phyloP scores from a whole-genome alignment of 2,888 invertebrate species.

The Schrankia costaestrigalis region DNA sequence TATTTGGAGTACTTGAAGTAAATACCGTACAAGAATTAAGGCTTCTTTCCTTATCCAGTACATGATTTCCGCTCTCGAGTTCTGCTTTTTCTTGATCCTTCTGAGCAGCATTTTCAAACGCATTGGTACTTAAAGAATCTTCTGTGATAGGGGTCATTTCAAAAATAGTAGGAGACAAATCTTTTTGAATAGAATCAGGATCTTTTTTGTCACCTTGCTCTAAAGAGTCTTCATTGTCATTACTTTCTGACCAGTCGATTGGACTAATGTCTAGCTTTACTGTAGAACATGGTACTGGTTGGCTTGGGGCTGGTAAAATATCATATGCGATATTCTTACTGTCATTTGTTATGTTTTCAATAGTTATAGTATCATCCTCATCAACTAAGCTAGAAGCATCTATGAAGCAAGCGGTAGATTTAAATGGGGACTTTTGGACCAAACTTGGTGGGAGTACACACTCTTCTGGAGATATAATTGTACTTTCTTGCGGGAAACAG shows the following conservation, averaged over 20 bases:
- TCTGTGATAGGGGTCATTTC: conserved; percentile 62
- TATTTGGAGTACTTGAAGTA: conserved; percentile 82
- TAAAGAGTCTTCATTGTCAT: conserved; percentile 67
- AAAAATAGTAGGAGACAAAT: conserved; percentile 61
- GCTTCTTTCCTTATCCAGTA: conserved; percentile 17
- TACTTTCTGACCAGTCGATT: conserved; percentile 60
- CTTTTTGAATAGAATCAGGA: conserved; percentile 55
- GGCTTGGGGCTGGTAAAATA: conserved; percentile 42
- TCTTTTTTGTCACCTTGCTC: conserved; percentile 58
- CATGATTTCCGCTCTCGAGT: conserved; percentile 10
- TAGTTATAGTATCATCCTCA: conserved; percentile 73
- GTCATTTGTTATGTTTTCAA: conserved; percentile 21
- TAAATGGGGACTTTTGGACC: conserved; percentile 45
- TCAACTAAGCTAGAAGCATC: conserved; percentile 88
- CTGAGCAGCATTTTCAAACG: conserved; percentile 34
- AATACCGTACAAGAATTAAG: conserved; percentile 32
- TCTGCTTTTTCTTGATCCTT: conserved; percentile 6
- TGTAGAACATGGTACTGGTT: conserved; percentile 53
- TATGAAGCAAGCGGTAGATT: conserved; percentile 83
- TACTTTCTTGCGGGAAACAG: conserved; percentile 36
- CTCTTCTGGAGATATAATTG: conserved; percentile 21
- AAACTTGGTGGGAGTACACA: conserved; percentile 57
- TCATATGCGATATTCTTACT: conserved; percentile 20
- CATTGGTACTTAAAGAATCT: conserved; percentile 50
- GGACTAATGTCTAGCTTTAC: conserved; percentile 54